A percentile compares a stretch with the other conserved stretches of the same genome.
These are phyloP conservation scores for Ifrita kowaldi DNA, from an alignment of 2,113 vertebrate species.

Conservation along the genomic window DNA sequence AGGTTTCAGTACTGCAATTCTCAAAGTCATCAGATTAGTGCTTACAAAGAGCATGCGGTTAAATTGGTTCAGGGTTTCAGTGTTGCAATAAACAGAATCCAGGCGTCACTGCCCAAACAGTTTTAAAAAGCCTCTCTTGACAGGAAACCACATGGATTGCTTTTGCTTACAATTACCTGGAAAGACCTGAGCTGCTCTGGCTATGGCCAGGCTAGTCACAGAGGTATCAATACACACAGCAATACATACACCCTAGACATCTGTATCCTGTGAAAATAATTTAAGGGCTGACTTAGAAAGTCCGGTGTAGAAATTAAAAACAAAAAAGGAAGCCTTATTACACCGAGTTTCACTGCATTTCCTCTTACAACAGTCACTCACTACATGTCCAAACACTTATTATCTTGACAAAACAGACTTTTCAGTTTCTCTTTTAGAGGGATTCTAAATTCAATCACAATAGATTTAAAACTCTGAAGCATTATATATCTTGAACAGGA, in stretches of 20 bases:
- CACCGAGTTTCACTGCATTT: rapidly evolving
- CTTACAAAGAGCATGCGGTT: background rate
- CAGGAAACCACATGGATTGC: background rate
- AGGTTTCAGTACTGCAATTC: background rate
- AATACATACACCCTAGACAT: background rate
- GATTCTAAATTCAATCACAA: background rate
- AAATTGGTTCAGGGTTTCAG: background rate
- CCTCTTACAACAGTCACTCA: background rate
- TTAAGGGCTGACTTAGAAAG: background rate
- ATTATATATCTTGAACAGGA: background rate
- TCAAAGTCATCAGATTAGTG: background rate
- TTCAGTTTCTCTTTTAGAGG: background rate
- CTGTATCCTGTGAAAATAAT: background rate
- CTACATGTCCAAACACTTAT: rapidly evolving
- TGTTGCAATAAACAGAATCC: background rate
- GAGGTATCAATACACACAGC: background rate
- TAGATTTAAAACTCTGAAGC: background rate
- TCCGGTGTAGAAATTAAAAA: background rate
- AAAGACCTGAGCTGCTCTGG: background rate
- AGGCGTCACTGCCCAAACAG: background rate
- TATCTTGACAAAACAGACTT: background rate
- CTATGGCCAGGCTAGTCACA: background rate
- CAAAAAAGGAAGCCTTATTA: background rate
- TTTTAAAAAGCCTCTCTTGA: background rate
- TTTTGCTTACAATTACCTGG: background rate